Conservation (phyloP, 2,888 invertebrate genomes). For the Euzophera pinguis region DNA sequence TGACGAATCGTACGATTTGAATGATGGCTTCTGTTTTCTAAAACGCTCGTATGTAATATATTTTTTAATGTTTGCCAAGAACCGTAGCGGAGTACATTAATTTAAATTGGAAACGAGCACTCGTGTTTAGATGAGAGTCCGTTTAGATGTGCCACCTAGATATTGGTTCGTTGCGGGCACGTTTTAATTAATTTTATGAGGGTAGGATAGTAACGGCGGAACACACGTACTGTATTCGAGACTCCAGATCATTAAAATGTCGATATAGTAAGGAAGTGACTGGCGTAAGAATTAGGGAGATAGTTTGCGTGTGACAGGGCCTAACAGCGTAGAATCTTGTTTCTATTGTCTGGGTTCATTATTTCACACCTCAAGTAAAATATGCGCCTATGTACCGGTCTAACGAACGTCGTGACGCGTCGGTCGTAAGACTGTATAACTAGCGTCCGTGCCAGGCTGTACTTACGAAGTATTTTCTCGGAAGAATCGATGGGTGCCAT, state of each 20-base stretch:
- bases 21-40: constrained; percentile 51
- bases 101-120: constrained; percentile 24
- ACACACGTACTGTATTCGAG: constrained; percentile 2
- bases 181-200: constrained; percentile 13
- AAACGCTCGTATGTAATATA: constrained; percentile 32
- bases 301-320: constrained; percentile 2
- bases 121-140: constrained; percentile 22
- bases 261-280: neutral
- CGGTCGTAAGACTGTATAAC: neutral
- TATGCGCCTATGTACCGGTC: neutral
- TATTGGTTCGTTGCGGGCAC: constrained; percentile 2
- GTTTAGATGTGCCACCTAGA: constrained; percentile 14
- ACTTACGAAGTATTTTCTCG: neutral
- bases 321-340: neutral
- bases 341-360: neutral
- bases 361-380: neutral
- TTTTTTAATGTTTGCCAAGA: constrained; percentile 24
- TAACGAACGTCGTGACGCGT: constrained; percentile 4
- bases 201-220: constrained; percentile 1
- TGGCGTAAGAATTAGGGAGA: neutral
- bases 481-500: neutral
- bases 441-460: neutral
- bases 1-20: constrained; percentile 55
- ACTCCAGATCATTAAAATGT: neutral
- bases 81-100: constrained; percentile 14